phyloP scores from a whole-genome alignment of 2,888 invertebrate genomes.

The Esperia sulphurella region DNA sequence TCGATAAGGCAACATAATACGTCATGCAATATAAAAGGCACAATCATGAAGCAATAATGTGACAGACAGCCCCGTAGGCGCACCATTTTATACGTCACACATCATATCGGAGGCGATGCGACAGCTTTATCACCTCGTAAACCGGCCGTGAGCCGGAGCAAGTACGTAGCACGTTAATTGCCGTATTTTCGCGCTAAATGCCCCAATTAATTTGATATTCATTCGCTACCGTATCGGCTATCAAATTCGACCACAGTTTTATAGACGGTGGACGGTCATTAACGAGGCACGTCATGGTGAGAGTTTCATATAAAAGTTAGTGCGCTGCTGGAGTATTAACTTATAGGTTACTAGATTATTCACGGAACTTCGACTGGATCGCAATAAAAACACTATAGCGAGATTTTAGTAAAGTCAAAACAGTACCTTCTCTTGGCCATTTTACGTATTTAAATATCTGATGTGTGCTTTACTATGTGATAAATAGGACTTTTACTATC shows the following conservation, averaged over 20 bases:
- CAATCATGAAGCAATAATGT: background rate
- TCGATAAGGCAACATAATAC: no score
- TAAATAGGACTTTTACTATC: no score
- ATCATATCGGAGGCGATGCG: conserved; percentile 34
- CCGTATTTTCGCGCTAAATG: conserved; percentile 51
- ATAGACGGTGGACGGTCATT: conserved; percentile 17
- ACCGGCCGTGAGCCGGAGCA: conserved; percentile 29
- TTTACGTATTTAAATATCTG: no score
- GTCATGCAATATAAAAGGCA: background rate
- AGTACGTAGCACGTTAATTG: conserved; percentile 49
- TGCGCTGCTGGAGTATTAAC: no score
- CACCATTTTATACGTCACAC: conserved; percentile 6
- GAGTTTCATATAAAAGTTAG: no score
- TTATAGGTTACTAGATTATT: no score
- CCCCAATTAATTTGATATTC: conserved; percentile 56
- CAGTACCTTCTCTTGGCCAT: no score
- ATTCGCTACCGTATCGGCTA: conserved; percentile 43
- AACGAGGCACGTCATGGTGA: no score
- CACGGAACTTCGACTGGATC: no score
- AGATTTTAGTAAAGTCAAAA: no score
- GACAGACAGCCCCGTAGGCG: background rate
- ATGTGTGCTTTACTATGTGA: no score
- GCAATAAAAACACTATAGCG: no score
- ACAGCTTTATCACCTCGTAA: conserved; percentile 56
- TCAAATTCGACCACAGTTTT: conserved; percentile 39